Evolutionary conservation across 2,113 vertebrate genomes (phyloP), one percentile per base, ranked within the genome.

Genomic region (Speoplatyrhinus poulsoni): DNA sequence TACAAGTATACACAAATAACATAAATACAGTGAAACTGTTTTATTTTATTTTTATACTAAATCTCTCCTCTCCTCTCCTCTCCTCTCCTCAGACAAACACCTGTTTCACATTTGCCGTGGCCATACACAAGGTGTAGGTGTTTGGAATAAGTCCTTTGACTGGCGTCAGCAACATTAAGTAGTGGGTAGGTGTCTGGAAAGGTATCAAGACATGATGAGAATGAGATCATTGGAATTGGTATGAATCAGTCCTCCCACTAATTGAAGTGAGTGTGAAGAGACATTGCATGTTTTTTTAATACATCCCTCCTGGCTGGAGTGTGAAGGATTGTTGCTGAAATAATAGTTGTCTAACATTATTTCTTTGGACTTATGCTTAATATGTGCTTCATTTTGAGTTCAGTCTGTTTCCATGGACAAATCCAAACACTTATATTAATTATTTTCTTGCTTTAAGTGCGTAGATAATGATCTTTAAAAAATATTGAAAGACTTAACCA

Each of bases 61-160:
- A 68, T 55, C 78, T 65, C 53, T 79, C 62, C 70, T 60, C 0
- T 46, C 65, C 70, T 65, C 71, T 58, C 26, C 85, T 89, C 88
- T 89, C 91, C 89, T 52, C 83, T 76, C 82, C 70, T 82, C 85
- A 68, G 72, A 62, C 68, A 12, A 80, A 88, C 89, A 90, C 89
- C 89, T 90, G 89, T 85, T 89, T 76, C 83, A 88, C 81, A 90
- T 90, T 89, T 89, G 83, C 89, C 85, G 74, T 59, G 76, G 78
- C 82, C 79, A 80, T 7, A 79, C 73, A 75, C 68, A 74, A 86
- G 65, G 84, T 89, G 89, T 87, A 89, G 87, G 87, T 87, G 83
- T 88, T 87, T 83, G 84, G 83, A 87, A 87, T 89, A 82, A 56
- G 15, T 65, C 4, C 1, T 61, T 68, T 83, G 82, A 80, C 86